Evolutionary conservation across 2,888 invertebrate species (phyloP).

Genomic region (Drosophila fulvimacula): DNA sequence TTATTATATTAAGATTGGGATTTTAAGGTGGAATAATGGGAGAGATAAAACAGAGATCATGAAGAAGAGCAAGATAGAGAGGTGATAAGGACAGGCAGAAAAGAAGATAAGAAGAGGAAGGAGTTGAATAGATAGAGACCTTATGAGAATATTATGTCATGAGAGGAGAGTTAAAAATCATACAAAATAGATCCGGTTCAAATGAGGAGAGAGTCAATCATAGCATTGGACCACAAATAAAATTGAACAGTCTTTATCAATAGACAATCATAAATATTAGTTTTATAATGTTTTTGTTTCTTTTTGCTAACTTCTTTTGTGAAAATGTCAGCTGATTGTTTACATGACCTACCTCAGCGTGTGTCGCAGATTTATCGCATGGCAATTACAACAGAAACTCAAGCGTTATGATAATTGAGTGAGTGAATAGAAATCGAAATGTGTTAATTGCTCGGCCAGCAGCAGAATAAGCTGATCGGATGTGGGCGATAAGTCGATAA

Average conservation of each 20-base stretch:
- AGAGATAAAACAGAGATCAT: neutral
- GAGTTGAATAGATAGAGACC: neutral
- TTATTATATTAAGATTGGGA: neutral
- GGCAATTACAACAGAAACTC: conserved; percentile 58
- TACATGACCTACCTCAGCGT: conserved; percentile 78
- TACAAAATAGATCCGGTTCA: neutral
- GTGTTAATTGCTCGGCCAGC: conserved; percentile 65
- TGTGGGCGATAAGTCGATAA: conserved; percentile 60
- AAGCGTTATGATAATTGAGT: conserved; percentile 67
- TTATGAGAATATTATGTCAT: neutral
- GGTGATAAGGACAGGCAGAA: neutral
- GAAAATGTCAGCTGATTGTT: conserved; percentile 53
- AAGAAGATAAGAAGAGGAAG: neutral
- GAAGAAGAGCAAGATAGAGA: neutral
- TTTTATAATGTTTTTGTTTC: neutral
- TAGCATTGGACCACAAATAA: neutral
- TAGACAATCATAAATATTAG: conserved; percentile 6
- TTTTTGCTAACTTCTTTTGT: conserved; percentile 9
- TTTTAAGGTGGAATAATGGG: neutral
- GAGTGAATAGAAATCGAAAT: conserved; percentile 75
- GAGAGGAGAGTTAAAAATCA: neutral
- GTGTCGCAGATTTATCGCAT: conserved; percentile 61
- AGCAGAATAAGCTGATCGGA: conserved; percentile 55
- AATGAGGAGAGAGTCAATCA: neutral
- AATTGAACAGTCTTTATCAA: neutral